phyloP scores from a whole-genome alignment of 2,797 vertebrate genomes.

The Girardinus metallicus region DNA sequence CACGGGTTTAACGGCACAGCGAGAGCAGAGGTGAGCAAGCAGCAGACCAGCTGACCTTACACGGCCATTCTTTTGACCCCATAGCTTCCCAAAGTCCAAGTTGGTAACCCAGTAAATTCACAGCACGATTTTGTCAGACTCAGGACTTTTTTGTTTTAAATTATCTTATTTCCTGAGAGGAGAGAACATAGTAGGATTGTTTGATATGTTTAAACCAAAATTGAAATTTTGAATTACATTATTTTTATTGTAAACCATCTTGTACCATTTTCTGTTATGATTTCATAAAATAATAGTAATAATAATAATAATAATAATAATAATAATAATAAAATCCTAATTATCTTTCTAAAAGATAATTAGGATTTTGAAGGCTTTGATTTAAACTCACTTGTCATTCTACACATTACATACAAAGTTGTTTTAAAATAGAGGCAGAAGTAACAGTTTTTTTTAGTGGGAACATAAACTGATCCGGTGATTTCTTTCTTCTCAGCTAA shows the following conservation, averaged over 20 bases:
- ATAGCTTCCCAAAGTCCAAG: constrained; percentile 19
- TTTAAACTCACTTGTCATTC: neutral
- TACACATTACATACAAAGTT: neutral
- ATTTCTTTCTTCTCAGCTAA: neutral
- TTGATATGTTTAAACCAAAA: neutral
- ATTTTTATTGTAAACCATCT: neutral
- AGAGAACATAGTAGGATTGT: neutral
- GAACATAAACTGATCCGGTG: neutral
- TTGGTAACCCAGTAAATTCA: constrained; percentile 47
- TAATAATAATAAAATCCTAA: neutral
- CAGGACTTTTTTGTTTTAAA: constrained; percentile 14
- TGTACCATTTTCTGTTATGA: neutral
- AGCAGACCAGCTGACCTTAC: constrained; percentile 55
- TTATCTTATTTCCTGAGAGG: constrained; percentile 43
- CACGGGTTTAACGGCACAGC: constrained; percentile 35
- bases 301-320: too few species aligned
- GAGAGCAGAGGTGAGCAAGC: constrained; percentile 48
- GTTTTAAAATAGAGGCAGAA: neutral
- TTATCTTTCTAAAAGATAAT: too few species aligned
- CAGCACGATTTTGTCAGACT: constrained; percentile 35
- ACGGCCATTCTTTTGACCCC: constrained; percentile 22
- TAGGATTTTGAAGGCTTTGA: too few species aligned
- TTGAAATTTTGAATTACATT: neutral
- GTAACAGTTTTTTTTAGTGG: neutral
- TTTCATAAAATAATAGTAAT: too few species aligned